Base-by-base conservation (phyloP, 2,797 vertebrate genomes). In the Myripristis jacobus region DNA sequence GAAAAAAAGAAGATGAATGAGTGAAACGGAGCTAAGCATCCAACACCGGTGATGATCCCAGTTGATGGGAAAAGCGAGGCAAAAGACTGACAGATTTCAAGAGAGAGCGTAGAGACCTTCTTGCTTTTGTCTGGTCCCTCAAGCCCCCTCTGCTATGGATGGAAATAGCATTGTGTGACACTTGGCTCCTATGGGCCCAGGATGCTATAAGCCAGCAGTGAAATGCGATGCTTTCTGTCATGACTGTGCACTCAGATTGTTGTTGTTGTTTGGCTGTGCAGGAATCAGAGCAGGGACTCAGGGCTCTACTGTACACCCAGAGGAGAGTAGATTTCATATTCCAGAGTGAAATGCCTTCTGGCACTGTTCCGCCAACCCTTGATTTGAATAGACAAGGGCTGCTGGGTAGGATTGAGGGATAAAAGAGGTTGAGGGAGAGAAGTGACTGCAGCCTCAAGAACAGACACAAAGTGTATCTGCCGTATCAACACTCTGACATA, bases 301-400 rank as follows among this genome's bases (percentile, higher is more conserved):
- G 75, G 80, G 74, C 85, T 88, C 62, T 41, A 71, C 77, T 77
- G 80, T 80, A 75, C 80, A 80, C 90, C 87, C 90, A 87, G 25
- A 90, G 88, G 90, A 91, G 78, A 70, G 70, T 51, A 50, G 82
- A 82, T 89, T 85, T 86, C 81, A 87, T 85, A 89, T 88, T 91
- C 77, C 79, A 68, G 75, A 89, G 87, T 73, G 83, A 87, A 89
- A 92, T 88, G 88, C 83, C 87, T 90, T 87, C 86, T 83, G 91
- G 89, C 90, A 77, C 83, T 77, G 66, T 80, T 85, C 76, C 52
- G 24, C 80, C 87, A 83, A 79, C 64, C 66, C 72, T 89, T 89
- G 89, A 92, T 92, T 86, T 90, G 81, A 91, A 88, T 81, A 89
- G 91, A 91, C 87, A 90, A 81, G 85, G 82, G 85, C 82, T 91